These are phyloP conservation scores for Rhaphigaster nebulosa DNA, from an alignment of 2,888 invertebrate species.

Conservation along the genomic window DNA sequence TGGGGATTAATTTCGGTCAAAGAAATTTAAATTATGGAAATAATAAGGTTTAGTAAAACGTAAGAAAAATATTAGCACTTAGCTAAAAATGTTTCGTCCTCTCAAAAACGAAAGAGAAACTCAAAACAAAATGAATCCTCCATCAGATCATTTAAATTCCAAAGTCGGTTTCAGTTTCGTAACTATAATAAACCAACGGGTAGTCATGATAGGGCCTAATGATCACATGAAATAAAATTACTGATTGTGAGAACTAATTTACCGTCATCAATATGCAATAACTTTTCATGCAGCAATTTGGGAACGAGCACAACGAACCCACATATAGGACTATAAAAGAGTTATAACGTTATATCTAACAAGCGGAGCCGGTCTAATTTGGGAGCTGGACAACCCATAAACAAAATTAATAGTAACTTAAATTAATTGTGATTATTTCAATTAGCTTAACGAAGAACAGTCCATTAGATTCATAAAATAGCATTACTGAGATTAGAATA, in stretches of 20 bases:
- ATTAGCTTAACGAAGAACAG: neutral
- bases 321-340: neutral
- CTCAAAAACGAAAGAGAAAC: too few species aligned
- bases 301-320: neutral
- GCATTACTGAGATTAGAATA: neutral
- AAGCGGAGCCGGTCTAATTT: neutral
- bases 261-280: constrained; percentile 28
- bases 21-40: too few species aligned
- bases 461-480: neutral
- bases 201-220: neutral
- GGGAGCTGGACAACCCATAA: neutral
- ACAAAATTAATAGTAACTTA: neutral
- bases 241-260: constrained; percentile 29
- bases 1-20: too few species aligned
- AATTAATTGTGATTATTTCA: neutral
- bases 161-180: neutral
- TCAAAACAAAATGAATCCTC: neutral
- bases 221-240: constrained; percentile 19
- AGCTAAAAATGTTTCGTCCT: too few species aligned
- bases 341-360: neutral
- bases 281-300: neutral
- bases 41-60: too few species aligned
- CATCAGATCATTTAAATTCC: neutral
- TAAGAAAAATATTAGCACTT: too few species aligned
- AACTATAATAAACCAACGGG: neutral